A percentile compares a stretch with the other conserved stretches of the same genome.
These are phyloP conservation scores for Aegotheles bennettii DNA, from an alignment of 2,113 vertebrate genomes.

Conservation along the genomic window DNA sequence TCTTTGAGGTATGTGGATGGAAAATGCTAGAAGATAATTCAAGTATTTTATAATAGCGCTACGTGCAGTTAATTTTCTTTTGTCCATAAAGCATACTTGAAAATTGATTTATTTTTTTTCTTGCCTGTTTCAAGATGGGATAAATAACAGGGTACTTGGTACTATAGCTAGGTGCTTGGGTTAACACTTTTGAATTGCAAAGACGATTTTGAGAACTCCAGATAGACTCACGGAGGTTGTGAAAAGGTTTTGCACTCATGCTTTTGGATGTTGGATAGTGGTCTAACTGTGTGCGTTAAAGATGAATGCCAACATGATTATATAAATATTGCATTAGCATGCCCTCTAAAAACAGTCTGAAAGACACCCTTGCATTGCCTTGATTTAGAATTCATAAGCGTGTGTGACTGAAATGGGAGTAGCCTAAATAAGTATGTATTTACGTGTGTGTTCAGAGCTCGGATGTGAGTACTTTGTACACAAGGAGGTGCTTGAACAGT, in stretches of 20 bases:
- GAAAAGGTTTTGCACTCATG: not conserved
- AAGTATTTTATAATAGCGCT: not conserved
- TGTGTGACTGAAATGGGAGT: not conserved
- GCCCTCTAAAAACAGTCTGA: not conserved
- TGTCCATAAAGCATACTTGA: not conserved
- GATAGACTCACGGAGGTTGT: not conserved
- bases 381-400: not conserved
- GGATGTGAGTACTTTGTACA: rapidly evolving
- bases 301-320: not conserved
- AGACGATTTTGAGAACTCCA: not conserved
- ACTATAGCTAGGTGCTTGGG: not conserved
- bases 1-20: not conserved
- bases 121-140: not conserved
- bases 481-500: not conserved
- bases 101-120: not conserved
- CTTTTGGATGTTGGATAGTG: rapidly evolving
- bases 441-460: not conserved
- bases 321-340: not conserved
- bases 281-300: not conserved
- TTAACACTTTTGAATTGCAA: not conserved
- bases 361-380: not conserved
- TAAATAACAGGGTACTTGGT: no score
- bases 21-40: not conserved
- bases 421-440: not conserved
- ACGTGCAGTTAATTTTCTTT: not conserved